Evolutionary conservation across 2,888 invertebrate genomes (phyloP).

Genomic region (Polylopha cassiicola): DNA sequence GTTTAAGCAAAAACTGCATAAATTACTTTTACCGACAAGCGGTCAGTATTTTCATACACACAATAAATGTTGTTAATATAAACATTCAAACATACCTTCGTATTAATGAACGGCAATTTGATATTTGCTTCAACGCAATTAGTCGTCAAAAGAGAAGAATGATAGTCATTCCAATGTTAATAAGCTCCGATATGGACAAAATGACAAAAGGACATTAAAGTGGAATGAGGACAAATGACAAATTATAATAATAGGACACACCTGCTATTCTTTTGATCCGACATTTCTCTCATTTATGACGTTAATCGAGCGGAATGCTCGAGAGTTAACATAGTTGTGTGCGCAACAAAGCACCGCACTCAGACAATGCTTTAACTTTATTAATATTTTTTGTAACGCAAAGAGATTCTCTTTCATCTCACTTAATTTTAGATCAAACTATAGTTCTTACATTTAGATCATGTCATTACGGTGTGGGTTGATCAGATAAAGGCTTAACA

Average conservation of each 20-base stretch:
- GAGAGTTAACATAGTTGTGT: slow-evolving; percentile 66
- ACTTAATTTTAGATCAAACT: slow-evolving; percentile 73
- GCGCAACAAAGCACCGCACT: slow-evolving; percentile 62
- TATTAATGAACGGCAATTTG: slow-evolving; percentile 13
- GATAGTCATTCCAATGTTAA: slow-evolving; percentile 42
- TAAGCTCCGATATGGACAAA: slow-evolving; percentile 47
- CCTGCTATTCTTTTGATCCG: slow-evolving; percentile 76
- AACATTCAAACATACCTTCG: slow-evolving; percentile 5
- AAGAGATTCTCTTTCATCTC: slow-evolving; percentile 73
- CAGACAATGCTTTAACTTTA: slow-evolving; percentile 67
- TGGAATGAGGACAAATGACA: slow-evolving; percentile 65
- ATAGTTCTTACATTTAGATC: slow-evolving; percentile 73
- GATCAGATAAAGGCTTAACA: slow-evolving; percentile 44
- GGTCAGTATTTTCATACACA: background rate
- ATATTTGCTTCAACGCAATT: slow-evolving; percentile 37
- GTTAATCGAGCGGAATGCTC: slow-evolving; percentile 72
- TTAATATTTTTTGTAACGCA: slow-evolving; percentile 71
- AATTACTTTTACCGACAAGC: background rate
- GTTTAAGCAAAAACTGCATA: no score
- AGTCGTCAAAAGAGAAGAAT: slow-evolving; percentile 37
- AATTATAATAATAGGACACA: slow-evolving; percentile 73
- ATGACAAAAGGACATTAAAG: slow-evolving; percentile 58
- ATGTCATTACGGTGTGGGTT: slow-evolving; percentile 70
- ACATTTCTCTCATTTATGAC: slow-evolving; percentile 77
- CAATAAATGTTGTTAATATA: slow-evolving; percentile 6